Evolutionary conservation across 2,113 vertebrate genomes (phyloP), one percentile per base, ranked within the genome.

Genomic region (Xyliphius kryptos): DNA sequence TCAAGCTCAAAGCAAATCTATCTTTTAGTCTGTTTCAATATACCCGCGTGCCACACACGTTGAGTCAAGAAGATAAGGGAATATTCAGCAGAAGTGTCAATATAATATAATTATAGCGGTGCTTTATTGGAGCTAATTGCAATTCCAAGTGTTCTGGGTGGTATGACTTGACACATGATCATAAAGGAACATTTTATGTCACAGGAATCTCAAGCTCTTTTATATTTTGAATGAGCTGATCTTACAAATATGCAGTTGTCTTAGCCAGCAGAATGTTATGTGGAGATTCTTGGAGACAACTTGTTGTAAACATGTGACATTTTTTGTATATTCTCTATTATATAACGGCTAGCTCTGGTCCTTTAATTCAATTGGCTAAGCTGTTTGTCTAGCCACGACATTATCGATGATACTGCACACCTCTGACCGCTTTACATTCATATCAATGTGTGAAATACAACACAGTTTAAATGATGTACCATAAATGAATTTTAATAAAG

Each of bases 201-300:
- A 47, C 43, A 49, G 32, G 16, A 40, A 37, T 69, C 44, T n/a
- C 17, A 54, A 43, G 47, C 22, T 52, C 15, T 16, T 8, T 22
- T 38, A 47, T 49, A 49, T 51, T 20, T 6, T 9, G 44, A 44
- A 55, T 21, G 6, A 77, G 72, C 26, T 32, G 26, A 32, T 32
- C 26, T 32, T 32, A 1, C 26, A 32, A 6, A 32, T 32, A 76
- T 82, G 74, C 72, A 49, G 61, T 66, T 66, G 53, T 38, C 54
- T 71, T n/a, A 68, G 68, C n/a, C n/a, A n/a, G n/a, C n/a, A n/a
- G n/a, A n/a, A n/a, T n/a, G n/a, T n/a, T n/a, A n/a, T n/a, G n/a
- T n/a, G n/a, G n/a, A n/a, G n/a, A n/a, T n/a, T n/a, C n/a, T n/a
- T n/a, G n/a, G n/a, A n/a, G n/a, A n/a, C n/a, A n/a, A n/a, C n/a